Percentiles rank a stretch among this genome's conserved stretches.
Evolutionary conservation across 2,888 invertebrate genomes (phyloP).

Genomic region (Lasioglossum oenotherae): DNA sequence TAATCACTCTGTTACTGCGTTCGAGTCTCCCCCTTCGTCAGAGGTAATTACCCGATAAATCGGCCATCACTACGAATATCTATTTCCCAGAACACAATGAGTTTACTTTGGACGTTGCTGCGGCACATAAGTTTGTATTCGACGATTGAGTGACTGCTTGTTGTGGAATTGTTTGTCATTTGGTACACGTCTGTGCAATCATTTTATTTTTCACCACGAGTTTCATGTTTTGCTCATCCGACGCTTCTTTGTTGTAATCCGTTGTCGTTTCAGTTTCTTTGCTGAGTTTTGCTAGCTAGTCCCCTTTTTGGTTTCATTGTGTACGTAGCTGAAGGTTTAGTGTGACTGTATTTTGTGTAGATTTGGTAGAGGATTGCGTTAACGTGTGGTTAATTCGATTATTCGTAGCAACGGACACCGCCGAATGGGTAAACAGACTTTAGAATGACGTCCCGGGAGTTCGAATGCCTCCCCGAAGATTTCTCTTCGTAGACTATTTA

Average conservation of each 20-base stretch:
- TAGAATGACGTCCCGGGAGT: not conserved
- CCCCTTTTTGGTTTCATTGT: conserved; percentile 3
- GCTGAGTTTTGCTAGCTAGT: not conserved
- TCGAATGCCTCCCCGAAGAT: not conserved
- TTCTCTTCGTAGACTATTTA: not conserved
- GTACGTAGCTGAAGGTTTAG: not conserved
- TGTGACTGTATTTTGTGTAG: not conserved
- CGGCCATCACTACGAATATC: conserved; percentile 46
- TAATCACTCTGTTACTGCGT: conserved; percentile 76
- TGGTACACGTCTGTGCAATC: not conserved
- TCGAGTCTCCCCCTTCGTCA: conserved; percentile 68
- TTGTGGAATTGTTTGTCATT: conserved; percentile 14
- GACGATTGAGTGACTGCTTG: conserved; percentile 41
- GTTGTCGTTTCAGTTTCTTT: conserved; percentile 26
- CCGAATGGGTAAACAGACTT: not conserved
- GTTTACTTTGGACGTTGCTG: conserved; percentile 34
- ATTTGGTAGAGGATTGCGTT: not conserved
- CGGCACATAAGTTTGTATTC: conserved; percentile 50
- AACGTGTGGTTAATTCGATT: not conserved
- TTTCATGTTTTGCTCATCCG: conserved; percentile 24
- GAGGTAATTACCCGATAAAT: conserved; percentile 77
- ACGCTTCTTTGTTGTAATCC: conserved; percentile 28
- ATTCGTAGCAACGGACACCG: conserved; percentile 2
- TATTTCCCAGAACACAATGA: conserved; percentile 37
- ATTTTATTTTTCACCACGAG: not conserved